Percentiles rank a stretch among this genome's conserved stretches.
Evolutionary conservation across 2,888 invertebrate species (phyloP).

Genomic region (Agapostemon virescens): DNA sequence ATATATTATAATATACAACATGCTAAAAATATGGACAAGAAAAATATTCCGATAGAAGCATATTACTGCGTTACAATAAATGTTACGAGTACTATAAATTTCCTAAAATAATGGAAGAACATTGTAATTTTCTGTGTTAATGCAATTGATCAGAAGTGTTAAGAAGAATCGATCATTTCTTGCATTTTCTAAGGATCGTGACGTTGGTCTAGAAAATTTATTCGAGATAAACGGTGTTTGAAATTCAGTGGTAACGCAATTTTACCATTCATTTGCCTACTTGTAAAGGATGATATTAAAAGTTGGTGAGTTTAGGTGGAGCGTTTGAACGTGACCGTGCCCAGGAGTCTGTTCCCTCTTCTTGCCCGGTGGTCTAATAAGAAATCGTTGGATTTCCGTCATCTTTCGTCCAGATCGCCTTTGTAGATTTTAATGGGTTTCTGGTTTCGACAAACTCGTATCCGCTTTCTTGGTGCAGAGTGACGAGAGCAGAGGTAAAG

Average conservation of each 20-base stretch:
- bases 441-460: constrained; percentile 66
- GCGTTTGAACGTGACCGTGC: constrained; percentile 30
- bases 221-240: neutral
- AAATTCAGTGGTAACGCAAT: neutral
- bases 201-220: neutral
- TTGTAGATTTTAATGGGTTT: constrained; percentile 70
- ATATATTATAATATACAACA: too few species aligned
- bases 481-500: constrained; percentile 48
- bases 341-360: constrained; percentile 45
- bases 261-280: neutral
- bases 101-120: neutral
- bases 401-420: constrained; percentile 57
- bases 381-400: constrained; percentile 61
- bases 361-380: constrained; percentile 58
- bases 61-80: too few species aligned
- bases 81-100: neutral
- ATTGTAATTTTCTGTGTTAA: neutral
- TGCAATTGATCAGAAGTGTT: neutral
- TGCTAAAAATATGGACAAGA: too few species aligned
- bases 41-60: too few species aligned
- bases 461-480: constrained; percentile 59
- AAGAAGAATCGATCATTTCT: neutral
- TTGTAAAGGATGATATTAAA: constrained; percentile 14
- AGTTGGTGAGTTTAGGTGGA: constrained; percentile 16
- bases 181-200: neutral